Evolutionary conservation across 2,113 vertebrate genomes (phyloP).

Genomic region (Apus apus): DNA sequence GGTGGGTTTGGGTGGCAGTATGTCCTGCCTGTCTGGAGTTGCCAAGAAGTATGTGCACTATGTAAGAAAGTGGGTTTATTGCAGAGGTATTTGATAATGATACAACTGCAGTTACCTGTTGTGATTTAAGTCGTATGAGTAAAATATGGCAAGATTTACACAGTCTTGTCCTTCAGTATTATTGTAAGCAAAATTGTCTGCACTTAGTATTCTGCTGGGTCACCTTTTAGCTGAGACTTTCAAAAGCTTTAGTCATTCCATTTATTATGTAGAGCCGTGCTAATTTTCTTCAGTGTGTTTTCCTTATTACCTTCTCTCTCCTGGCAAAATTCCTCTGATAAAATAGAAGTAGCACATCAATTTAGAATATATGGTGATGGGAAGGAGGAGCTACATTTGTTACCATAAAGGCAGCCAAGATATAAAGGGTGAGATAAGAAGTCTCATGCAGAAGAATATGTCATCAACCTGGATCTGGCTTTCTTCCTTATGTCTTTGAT

Average conservation of each 20-base stretch:
- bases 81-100: background rate
- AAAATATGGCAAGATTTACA: background rate
- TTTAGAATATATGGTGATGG: background rate
- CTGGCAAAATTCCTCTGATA: background rate
- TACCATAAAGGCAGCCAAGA: background rate
- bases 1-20: background rate
- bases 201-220: background rate
- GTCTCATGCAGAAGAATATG: background rate
- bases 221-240: background rate
- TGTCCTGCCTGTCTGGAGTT: background rate
- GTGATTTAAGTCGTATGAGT: background rate
- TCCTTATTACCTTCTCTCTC: background rate
- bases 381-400: background rate
- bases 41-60: background rate
- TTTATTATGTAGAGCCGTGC: background rate
- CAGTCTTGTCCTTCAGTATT: background rate
- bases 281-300: background rate
- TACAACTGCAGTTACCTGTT: background rate
- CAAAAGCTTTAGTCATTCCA: background rate
- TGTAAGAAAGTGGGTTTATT: background rate
- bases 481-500: background rate
- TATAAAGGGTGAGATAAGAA: background rate
- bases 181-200: background rate
- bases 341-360: background rate
- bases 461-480: background rate